Base-by-base conservation (phyloP, 2,888 invertebrate species). In the Acanthococcus lagerstroemiae region DNA sequence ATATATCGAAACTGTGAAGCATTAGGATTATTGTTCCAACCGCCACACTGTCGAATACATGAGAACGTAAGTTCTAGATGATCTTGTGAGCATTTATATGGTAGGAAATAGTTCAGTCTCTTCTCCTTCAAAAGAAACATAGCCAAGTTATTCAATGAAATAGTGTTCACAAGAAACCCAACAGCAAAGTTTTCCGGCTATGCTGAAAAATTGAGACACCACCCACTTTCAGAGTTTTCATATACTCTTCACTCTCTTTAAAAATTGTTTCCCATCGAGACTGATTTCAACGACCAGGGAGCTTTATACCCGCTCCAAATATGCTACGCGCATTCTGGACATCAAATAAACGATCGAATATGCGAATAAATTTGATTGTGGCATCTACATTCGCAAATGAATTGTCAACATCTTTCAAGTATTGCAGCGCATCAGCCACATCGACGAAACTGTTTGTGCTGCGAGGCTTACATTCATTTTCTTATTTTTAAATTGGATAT, bases 391-490 rank as follows among this genome's bases (percentile, higher is more conserved):
- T 68, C 65, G 68, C 27, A 24, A 68, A 71, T 50, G 56, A 15
- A 9, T 52, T 21, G 24, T 24, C 21, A n/a, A n/a, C n/a, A n/a
- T n/a, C n/a, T n/a, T n/a, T n/a, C n/a, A n/a, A n/a, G n/a, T n/a
- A n/a, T n/a, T 55, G 45, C 7, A 12, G 50, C 6, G 70, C 67
- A 70, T 72, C 72, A n/a, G 72, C 72, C 17, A 72, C 71, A 60
- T 71, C 71, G 22, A 55, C 61, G 55, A 72, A 0, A 72, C 46
- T 21, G 72, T 70, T 66, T 72, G 72, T 4, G 70, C 71, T 21
- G 71, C 72, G n/a, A 72, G 46, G 7, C 6, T 46, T 30, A 67
- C 67, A 24, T 55, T 67, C 68, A 67, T 58, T 67, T 9, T 68
- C 44, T 68, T 67, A 22, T 56, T 66, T 12, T 66, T 24, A 19